Evolutionary conservation across 2,797 vertebrate species (phyloP).

Genomic region (Aphelocoma californica): DNA sequence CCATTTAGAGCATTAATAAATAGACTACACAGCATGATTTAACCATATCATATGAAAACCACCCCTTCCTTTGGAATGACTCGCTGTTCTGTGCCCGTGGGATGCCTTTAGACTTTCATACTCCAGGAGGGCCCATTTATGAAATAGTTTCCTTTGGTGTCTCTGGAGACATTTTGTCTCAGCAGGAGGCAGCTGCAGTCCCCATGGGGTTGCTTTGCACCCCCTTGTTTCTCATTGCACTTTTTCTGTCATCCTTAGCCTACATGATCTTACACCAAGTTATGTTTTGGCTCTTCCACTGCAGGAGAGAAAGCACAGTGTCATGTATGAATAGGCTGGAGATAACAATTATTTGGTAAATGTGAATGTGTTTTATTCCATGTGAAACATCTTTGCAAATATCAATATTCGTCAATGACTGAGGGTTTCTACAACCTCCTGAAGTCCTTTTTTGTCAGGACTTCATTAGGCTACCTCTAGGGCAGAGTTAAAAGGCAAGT

Average conservation of each 20-base stretch:
- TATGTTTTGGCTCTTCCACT: not conserved
- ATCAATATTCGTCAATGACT: not conserved
- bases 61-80: not conserved
- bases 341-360: not conserved
- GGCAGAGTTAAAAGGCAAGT: not conserved
- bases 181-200: not conserved
- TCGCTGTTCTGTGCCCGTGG: not conserved
- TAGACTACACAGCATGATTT: not conserved
- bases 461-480: not conserved
- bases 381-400: not conserved
- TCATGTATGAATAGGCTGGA: not conserved
- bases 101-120: not conserved
- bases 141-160: not conserved
- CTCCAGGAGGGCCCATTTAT: not conserved
- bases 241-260: not conserved
- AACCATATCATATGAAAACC: not conserved
- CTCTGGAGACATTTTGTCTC: not conserved
- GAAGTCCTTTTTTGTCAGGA: not conserved
- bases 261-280: rapidly evolving
- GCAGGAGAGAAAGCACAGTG: not conserved
- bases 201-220: not conserved
- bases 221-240: not conserved
- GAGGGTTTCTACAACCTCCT: not conserved
- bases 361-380: not conserved
- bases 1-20: not conserved